Base-by-base conservation (phyloP, 2,113 vertebrate genomes). In the Colius striatus region DNA sequence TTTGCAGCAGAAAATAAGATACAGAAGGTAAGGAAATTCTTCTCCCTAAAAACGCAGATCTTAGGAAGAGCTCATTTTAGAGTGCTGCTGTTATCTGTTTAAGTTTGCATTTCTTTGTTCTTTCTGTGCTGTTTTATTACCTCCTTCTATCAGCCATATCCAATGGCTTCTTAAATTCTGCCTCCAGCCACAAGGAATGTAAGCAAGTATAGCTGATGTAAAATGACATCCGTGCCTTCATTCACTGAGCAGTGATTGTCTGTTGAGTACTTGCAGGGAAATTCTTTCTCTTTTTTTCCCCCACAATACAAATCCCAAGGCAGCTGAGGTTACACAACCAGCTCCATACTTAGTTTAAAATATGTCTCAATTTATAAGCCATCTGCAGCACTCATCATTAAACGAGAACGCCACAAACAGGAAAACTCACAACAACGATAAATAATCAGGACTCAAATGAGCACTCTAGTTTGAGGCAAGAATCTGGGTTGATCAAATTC, bases 141-240 rank as follows among this genome's bases (percentile, higher is more conserved):
- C 60, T 80, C 84, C 45, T 81, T 82, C 73, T 92, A 93, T 89
- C 86, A 95, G 66, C 87, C 91, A 67, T 74, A 83, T 79, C 83
- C 78, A 89, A 75, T 68, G 84, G 48, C 36, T 95, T 94, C 81
- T 94, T 85, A 94, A 94, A 95, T 90, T 95, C 95, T 95, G 88
- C 96, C 89, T 91, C 79, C 90, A 92, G 95, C 90, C 91, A 96
- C 86, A 89, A 95, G 93, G 81, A 95, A 96, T 83, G 84, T 93
- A 94, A 97, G 92, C 92, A 95, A 96, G 92, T 93, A 85, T 36
- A 89, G 89, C 89, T 93, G 96, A 97, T 96, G 78, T 91, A 94
- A 95, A 95, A 90, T 90, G 92, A 96, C 94, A 97, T 95, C 81
- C 84, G 62, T 97, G 96, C 90, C 87, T 96, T 87, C 90, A 90